phyloP scores from a whole-genome alignment of 2,797 vertebrate genomes.

The Phoebastria nigripes region DNA sequence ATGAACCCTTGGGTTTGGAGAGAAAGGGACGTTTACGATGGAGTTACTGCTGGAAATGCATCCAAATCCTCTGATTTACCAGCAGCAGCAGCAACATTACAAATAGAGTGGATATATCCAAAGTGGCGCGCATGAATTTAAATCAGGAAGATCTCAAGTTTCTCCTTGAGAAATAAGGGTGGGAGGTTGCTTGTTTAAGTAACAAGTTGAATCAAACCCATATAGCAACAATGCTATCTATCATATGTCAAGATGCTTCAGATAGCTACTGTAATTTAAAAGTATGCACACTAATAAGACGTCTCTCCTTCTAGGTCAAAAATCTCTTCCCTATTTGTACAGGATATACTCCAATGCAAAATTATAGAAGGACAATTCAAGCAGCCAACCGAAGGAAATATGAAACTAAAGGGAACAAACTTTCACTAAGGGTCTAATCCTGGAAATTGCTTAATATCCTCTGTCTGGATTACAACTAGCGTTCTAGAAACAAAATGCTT shows the following conservation, averaged over 20 bases:
- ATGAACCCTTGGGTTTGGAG: rapidly evolving
- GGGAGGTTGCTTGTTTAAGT: conserved; percentile 23
- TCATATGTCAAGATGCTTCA: conserved; percentile 15
- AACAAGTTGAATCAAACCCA: conserved; percentile 17
- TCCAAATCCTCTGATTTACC: neutral
- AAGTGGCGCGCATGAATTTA: neutral
- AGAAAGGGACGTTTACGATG: neutral
- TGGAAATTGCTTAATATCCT: conserved; percentile 10
- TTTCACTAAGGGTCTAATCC: conserved; percentile 15
- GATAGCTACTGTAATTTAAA: conserved; percentile 25
- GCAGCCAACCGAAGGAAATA: neutral
- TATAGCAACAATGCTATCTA: neutral
- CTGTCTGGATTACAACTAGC: neutral
- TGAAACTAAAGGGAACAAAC: neutral
- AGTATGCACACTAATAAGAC: conserved; percentile 12
- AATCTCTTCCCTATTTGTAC: conserved; percentile 17
- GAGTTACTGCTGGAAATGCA: neutral
- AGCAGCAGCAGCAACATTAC: neutral
- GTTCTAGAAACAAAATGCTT: conserved; percentile 13
- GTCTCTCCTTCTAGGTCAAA: conserved; percentile 26
- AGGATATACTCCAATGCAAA: conserved; percentile 20
- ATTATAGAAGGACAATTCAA: conserved; percentile 7
- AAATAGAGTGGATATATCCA: neutral
- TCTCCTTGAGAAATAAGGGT: conserved; percentile 51
- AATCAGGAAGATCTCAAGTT: conserved; percentile 1